Percentiles rank a stretch among this genome's conserved stretches.
Evolutionary conservation across 2,797 vertebrate species (phyloP).

Genomic region (Fratercula arctica): DNA sequence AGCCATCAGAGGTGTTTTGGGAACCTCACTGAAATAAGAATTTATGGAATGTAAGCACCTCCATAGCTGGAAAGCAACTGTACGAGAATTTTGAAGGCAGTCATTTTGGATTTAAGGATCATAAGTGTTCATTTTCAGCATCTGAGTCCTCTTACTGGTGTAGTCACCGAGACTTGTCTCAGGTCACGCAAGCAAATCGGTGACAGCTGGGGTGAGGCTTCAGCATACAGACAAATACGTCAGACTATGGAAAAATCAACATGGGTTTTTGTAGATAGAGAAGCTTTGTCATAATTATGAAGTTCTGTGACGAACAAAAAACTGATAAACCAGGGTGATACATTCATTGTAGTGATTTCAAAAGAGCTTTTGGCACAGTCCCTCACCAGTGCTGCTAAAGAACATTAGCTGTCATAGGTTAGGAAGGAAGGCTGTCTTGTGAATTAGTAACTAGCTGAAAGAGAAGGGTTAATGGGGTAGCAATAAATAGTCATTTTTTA

Average conservation of each 20-base stretch:
- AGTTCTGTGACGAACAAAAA: neutral
- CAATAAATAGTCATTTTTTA: slow-evolving; percentile 46
- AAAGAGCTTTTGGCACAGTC: neutral
- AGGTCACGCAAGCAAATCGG: neutral
- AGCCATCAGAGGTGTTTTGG: neutral
- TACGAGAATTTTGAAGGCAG: neutral
- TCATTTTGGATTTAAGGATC: neutral
- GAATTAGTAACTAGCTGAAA: slow-evolving; percentile 1
- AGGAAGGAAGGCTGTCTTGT: neutral
- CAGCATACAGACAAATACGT: neutral
- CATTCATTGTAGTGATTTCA: neutral
- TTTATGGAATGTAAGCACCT: neutral
- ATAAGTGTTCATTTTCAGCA: neutral
- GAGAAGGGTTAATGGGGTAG: slow-evolving; percentile 26
- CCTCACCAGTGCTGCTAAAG: neutral
- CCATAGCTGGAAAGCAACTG: neutral
- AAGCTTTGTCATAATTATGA: neutral
- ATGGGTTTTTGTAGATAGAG: neutral
- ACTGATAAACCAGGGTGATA: slow-evolving; percentile 8
- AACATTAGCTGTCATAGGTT: neutral
- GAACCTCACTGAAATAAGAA: neutral
- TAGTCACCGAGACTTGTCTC: neutral
- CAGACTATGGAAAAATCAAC: slow-evolving; percentile 33
- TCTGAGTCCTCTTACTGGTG: neutral
- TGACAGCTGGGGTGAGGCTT: slow-evolving; percentile 8